Base-by-base conservation (phyloP, 2,113 vertebrate species). In the Proteles cristata region DNA sequence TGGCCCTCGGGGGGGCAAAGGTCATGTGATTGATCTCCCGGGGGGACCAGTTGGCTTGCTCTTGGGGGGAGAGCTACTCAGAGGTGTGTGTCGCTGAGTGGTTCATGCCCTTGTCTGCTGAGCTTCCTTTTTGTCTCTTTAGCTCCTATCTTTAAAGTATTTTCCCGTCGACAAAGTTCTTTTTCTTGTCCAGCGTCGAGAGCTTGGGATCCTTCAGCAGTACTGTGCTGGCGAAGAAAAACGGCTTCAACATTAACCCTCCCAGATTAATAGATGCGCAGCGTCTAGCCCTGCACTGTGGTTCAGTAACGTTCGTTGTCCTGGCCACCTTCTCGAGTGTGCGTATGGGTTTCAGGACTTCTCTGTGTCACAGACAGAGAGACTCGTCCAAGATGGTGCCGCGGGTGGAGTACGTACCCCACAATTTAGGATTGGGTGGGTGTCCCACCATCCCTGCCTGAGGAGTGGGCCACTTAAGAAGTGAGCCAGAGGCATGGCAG, bases 331-430 rank as follows among this genome's bases (percentile, higher is more conserved):
- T 82, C 39, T 17, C 23, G 28, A 69, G 71, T 16, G 19, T 39
- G 8, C 12, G 1, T 21, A 0, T 3, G 33, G 61, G 11, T 16
- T 21, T 1, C 10, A 10, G 28, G 50, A 39, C 28, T n/a, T 65
- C 35, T 33, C 93, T 48, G 1, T 76, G 71, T 83, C 92, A 35
- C 7, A 16, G 9, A 23, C 21, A 35, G 61, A 43, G 58, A 39
- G 79, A 35, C 74, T 71, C 66, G 26, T 66, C 77, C 8, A 12
- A 28, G 58, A 3, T 35, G 26, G 33, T 43, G 74, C 11, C 10
- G 68, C 66, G 10, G 31, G 11, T 21, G 7, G 43, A 65, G 43
- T 7, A 9, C 35, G 71, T 45, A 73, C 17, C 45, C 28, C 35
- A 80, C 5, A 2, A 25, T 12, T 48, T 11, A 48, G 66, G 77